A percentile compares a stretch with the other conserved stretches of the same genome.
These are phyloP conservation scores for Bradysia coprophila DNA, from an alignment of 1,140 invertebrate genomes.

Conservation along the genomic window DNA sequence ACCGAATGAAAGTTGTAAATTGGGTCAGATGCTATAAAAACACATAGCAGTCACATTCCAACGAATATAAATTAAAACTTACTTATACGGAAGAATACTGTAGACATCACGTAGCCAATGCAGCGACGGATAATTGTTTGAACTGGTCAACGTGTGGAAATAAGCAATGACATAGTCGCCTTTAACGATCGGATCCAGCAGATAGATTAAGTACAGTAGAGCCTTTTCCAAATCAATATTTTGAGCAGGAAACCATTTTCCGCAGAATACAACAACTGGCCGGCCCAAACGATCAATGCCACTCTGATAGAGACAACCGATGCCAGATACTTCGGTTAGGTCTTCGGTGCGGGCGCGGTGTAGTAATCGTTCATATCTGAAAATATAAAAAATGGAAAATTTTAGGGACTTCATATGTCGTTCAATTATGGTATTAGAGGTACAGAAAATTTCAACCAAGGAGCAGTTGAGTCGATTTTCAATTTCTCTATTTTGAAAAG, in stretches of 20 bases:
- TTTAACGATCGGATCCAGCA: slow-evolving; percentile 91
- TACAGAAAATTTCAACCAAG: no score
- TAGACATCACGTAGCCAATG: slow-evolving; percentile 93
- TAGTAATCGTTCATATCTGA: slow-evolving; percentile 75
- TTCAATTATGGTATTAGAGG: no score
- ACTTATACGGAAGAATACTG: slow-evolving; percentile 95
- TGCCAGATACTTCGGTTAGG: slow-evolving; percentile 72
- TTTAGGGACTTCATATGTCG: no score
- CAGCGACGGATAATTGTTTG: slow-evolving; percentile 85
- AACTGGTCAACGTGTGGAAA: slow-evolving; percentile 89
- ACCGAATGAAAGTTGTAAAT: no score
- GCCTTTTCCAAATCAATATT: slow-evolving; percentile 86
- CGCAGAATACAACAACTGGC: slow-evolving; percentile 83
- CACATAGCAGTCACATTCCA: no score
- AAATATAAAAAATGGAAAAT: slow-evolving; percentile 17
- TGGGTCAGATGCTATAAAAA: no score
- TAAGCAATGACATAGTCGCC: slow-evolving; percentile 95
- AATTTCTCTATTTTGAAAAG: no score
- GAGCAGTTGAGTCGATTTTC: no score
- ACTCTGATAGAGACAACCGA: slow-evolving; percentile 83
- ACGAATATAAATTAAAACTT: no score
- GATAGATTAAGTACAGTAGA: slow-evolving; percentile 68
- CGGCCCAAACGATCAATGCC: slow-evolving; percentile 75
- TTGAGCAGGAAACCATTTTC: slow-evolving; percentile 80
- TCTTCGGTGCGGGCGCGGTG: slow-evolving; percentile 76